Conservation (phyloP, 2,797 vertebrate species). For the Syndactyla subalaris region DNA sequence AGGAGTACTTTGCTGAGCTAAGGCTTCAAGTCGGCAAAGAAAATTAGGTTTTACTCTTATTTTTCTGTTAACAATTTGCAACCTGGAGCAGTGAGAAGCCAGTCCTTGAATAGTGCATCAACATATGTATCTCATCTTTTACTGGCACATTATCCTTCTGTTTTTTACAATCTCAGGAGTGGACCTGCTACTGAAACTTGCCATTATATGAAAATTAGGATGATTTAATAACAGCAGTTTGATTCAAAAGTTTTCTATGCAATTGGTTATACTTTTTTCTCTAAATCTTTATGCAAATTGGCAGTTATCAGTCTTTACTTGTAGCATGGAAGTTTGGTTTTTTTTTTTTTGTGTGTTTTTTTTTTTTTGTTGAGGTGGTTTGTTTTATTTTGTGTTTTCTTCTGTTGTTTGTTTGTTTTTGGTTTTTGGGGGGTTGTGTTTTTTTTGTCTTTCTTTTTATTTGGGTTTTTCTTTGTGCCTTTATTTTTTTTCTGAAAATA, state of each 20-base stretch:
- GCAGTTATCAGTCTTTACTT: constrained; percentile 18
- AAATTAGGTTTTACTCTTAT: neutral
- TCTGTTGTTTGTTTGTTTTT: too few species aligned
- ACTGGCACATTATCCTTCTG: constrained; percentile 48
- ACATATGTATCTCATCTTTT: constrained; percentile 55
- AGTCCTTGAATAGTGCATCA: constrained; percentile 55
- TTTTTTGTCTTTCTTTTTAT: neutral
- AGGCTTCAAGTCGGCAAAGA: constrained; percentile 33
- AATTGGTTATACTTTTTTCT: neutral
- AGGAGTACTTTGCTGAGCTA: constrained; percentile 34
- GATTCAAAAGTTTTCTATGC: constrained; percentile 17
- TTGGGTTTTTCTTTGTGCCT: neutral
- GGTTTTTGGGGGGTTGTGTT: neutral
- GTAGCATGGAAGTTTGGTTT: neutral
- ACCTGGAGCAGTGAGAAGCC: constrained; percentile 44
- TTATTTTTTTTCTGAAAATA: constrained; percentile 18
- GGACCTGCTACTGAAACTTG: constrained; percentile 37
- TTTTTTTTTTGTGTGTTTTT: neutral
- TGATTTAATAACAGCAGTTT: constrained; percentile 39
- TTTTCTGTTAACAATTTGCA: constrained; percentile 30
- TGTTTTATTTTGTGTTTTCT: too few species aligned
- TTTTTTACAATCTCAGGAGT: constrained; percentile 40
- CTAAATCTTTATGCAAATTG: constrained; percentile 11
- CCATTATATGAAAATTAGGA: constrained; percentile 18
- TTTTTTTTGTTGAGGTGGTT: neutral